Evolutionary conservation across 1,140 invertebrate genomes (phyloP), one percentile per base, ranked within the genome.

Genomic region (Neodiprion pinetum): DNA sequence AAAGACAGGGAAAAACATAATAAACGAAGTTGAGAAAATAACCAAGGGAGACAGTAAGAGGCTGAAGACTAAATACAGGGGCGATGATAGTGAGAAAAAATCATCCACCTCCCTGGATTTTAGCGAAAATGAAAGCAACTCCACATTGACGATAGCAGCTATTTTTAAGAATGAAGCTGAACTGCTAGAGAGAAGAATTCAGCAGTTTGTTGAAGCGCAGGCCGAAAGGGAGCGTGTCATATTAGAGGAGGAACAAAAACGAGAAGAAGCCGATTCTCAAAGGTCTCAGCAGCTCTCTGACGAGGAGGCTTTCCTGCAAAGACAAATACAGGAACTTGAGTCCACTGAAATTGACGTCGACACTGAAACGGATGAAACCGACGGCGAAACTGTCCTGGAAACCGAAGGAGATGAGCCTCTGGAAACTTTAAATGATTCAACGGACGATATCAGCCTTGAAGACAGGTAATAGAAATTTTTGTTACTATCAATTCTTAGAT

Each of bases 301-400:
- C 71, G 95, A 96, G 80, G 95, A 96, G 85, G 94, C 94, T 76
- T 90, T 91, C 1, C 81, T 96, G n/a, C 94, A 94, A 77, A 91
- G 93, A 70, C 94, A 96, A 85, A 95, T 96, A 75, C 88, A 92
- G 71, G 94, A 96, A 83, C 89, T 94, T 48, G 92, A 96, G 84
- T 94, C 92, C 40, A 92, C 94, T 0, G 95, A 96, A 82, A 94
- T 94, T 74, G 94, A 95, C 86, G 89, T 95, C 40, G 94, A 95
- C 78, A 95, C 94, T 0, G 94, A 95, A 87, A 95, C 94, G 1
- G 94, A 95, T 84, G 94, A 95, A 85, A 94, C 93, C 0, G 93
- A 94, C 77, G 92, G 92, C 1, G 93, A 94, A 84, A 89, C 92
- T 67, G 89, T 92, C 3, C 88, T 91, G 21, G 93, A 93, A 76